Base-by-base conservation (phyloP, 2,797 vertebrate species). In the Liasis olivaceus region DNA sequence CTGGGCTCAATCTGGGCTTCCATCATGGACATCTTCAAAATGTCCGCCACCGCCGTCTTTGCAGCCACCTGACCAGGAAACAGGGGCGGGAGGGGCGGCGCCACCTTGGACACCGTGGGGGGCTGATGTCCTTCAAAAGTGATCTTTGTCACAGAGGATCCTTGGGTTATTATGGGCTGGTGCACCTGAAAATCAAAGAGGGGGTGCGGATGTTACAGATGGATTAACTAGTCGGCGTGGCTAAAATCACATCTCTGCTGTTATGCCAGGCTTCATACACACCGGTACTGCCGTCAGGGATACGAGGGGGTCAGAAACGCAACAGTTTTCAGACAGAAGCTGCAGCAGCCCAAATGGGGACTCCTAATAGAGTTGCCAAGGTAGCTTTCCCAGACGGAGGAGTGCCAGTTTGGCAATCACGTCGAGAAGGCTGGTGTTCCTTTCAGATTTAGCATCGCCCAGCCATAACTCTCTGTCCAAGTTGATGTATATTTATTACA, bases 11-110 rank as follows among this genome's bases (percentile, higher is more conserved):
- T 99, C 97, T 99, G 99, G 47, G 99, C 99, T 98, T 99, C 99
- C 98, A 99, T 98, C 99, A 99, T 98, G 96, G 99, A 99, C 98
- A 99, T 99, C 98, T 99, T 99, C 97, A 99, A 97, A 97, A 99
- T 98, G 98, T 99, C 99, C 0, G 98, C 99, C 96, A 99, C 98
- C 0, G 98, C 98, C 86, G 98, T 95, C 96, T 99, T 99, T 93
- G 96, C 97, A 14, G 98, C 94, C 93, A 98, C 94, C 87, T 98
- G 96, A 91, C 94, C 94, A 72, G 98, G 97, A 95, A 97, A 97
- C 5, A 98, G 97, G 97, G 98, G 98, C 93, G 99, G 98, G 97
- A 99, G 98, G 0, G 98, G 98, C 93, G 98, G 96, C 4, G 97
- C 96, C 96, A 97, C 97, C 95, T 98, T 97, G 97, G 98, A 98